A percentile compares a stretch with the other conserved stretches of the same genome.
Evolutionary conservation across 30 jellyfish, hydroid and myxozoan genomes (phyloP).

Genomic region (Rhopilema esculentum): DNA sequence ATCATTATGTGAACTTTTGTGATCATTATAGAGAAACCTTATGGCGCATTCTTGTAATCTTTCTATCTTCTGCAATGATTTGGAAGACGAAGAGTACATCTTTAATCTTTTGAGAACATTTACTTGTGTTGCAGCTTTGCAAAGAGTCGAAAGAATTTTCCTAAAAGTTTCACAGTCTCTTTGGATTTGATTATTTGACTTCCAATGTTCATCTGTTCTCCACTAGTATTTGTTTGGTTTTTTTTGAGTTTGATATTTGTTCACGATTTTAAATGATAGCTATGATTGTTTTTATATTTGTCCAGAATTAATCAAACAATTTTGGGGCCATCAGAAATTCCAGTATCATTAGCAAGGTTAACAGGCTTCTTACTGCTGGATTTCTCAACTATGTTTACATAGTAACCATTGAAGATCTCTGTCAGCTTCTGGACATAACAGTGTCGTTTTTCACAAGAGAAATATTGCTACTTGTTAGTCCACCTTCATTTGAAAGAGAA

Average conservation of each 20-base stretch:
- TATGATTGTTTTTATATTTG: slow-evolving; percentile 15
- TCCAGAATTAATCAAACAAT: too few relatives aligned
- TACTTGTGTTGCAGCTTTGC: slow-evolving; percentile 48
- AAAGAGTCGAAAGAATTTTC: slow-evolving; percentile 30
- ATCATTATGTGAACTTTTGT: neutral
- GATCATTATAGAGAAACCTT: slow-evolving; percentile 12
- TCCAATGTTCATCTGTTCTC: slow-evolving; percentile 11
- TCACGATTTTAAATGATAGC: neutral
- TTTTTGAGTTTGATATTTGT: slow-evolving; percentile 10
- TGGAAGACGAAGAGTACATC: slow-evolving; percentile 38
- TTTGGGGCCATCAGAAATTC: too few relatives aligned
- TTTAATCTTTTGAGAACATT: slow-evolving; percentile 38
- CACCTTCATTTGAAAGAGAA: slow-evolving; percentile 14
- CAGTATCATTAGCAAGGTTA: too few relatives aligned
- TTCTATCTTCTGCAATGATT: too few relatives aligned
- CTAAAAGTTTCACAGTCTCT: slow-evolving; percentile 50
- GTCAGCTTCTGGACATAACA: slow-evolving; percentile 1
- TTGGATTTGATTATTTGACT: slow-evolving; percentile 30
- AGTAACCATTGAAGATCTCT: too few relatives aligned
- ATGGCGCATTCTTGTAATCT: slow-evolving; percentile 18
- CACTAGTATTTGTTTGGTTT: slow-evolving; percentile 43
- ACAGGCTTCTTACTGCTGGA: too few relatives aligned
- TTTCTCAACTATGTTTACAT: too few relatives aligned
- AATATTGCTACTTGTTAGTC: too few relatives aligned
- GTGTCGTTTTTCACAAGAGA: too few relatives aligned